phyloP scores from a whole-genome alignment of 2,113 vertebrate species.

The Paedocypris sp. region DNA sequence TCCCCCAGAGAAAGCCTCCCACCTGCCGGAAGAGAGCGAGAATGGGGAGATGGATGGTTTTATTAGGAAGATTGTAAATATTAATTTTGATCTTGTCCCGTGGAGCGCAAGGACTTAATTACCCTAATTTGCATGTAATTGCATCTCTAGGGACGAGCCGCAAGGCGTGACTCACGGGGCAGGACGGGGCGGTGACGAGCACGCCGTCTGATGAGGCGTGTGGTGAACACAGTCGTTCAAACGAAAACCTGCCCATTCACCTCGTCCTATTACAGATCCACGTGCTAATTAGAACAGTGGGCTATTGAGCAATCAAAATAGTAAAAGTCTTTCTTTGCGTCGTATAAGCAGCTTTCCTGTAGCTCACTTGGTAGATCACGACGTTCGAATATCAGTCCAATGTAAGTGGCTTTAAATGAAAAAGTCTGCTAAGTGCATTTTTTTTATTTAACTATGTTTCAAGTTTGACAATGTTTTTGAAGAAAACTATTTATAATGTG shows the following conservation, averaged over 20 bases:
- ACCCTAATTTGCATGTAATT: slow-evolving; percentile 58
- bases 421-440: too few species aligned
- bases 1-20: slow-evolving; percentile 50
- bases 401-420: too few species aligned
- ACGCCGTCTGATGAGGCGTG: slow-evolving; percentile 35
- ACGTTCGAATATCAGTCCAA: too few species aligned
- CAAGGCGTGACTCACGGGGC: slow-evolving; percentile 16
- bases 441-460: too few species aligned
- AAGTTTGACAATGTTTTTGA: too few species aligned
- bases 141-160: slow-evolving; percentile 46
- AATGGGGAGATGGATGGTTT: slow-evolving; percentile 36
- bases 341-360: too few species aligned
- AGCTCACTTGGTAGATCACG: too few species aligned
- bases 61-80: slow-evolving; percentile 48
- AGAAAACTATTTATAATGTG: too few species aligned
- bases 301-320: slow-evolving; percentile 2
- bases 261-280: background rate
- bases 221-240: slow-evolving; percentile 30
- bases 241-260: background rate
- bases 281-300: background rate
- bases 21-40: slow-evolving; percentile 40
- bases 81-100: slow-evolving; percentile 55
- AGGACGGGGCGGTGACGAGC: slow-evolving; percentile 8
- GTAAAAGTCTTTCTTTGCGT: too few species aligned
- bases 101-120: slow-evolving; percentile 59